Conservation (phyloP, 2,888 invertebrate genomes). For the Drosophila falleni region DNA sequence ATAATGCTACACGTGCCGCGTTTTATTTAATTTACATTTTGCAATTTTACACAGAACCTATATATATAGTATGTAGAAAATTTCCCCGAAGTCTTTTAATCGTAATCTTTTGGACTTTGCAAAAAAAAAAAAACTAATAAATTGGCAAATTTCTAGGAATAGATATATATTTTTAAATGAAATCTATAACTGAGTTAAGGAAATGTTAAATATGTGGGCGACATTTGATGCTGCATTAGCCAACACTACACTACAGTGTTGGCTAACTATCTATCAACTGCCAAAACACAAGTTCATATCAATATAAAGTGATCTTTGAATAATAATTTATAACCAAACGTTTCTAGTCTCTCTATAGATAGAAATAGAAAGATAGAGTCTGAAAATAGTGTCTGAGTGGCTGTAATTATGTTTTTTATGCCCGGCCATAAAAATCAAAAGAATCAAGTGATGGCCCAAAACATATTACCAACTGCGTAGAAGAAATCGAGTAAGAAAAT, state of each 20-base stretch:
- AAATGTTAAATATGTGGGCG: background rate
- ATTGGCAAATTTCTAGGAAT: background rate
- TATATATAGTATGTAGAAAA: slow-evolving; percentile 18
- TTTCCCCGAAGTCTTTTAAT: slow-evolving; percentile 1
- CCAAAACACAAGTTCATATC: background rate
- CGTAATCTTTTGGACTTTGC: slow-evolving; percentile 2
- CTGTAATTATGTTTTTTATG: slow-evolving; percentile 51
- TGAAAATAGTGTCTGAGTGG: slow-evolving; percentile 25
- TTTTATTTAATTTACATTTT: slow-evolving; percentile 48
- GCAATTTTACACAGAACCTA: slow-evolving; percentile 8
- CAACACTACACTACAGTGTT: slow-evolving; percentile 4
- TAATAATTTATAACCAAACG: background rate
- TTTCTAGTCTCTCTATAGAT: background rate
- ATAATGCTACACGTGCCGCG: slow-evolving; percentile 59
- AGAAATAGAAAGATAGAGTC: background rate
- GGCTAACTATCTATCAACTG: background rate
- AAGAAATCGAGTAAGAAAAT: slow-evolving; percentile 45
- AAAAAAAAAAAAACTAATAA: background rate
- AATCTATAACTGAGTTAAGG: background rate
- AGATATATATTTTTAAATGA: background rate
- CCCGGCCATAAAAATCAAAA: slow-evolving; percentile 30
- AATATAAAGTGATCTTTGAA: background rate
- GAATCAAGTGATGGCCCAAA: slow-evolving; percentile 18
- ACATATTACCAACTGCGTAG: slow-evolving; percentile 58
- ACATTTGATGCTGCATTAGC: background rate